These are phyloP conservation scores for Muntiacus muntjak DNA, from an alignment of 2,113 vertebrate genomes.

Conservation along the genomic window DNA sequence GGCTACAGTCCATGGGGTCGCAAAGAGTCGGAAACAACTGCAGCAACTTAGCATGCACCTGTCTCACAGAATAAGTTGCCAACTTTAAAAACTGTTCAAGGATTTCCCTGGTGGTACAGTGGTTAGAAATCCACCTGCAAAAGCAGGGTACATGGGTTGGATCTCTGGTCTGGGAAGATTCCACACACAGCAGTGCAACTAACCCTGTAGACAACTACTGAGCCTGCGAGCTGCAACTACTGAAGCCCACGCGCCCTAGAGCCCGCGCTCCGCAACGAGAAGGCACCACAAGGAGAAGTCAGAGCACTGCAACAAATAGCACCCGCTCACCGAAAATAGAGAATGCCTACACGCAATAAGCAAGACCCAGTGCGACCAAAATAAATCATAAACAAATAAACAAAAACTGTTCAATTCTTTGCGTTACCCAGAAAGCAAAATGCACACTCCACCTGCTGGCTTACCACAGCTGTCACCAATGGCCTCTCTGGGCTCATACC, in stretches of 20 bases:
- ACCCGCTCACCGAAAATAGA: not conserved
- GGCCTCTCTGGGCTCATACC: not conserved
- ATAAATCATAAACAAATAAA: not conserved
- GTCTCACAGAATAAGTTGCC: not conserved
- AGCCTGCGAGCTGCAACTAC: not conserved
- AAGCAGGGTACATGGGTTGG: not conserved
- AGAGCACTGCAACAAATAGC: too few relatives aligned
- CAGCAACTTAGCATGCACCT: not conserved
- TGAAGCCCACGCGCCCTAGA: not conserved
- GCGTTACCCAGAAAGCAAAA: not conserved
- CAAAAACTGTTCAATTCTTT: not conserved
- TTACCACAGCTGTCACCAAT: not conserved
- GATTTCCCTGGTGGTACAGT: not conserved
- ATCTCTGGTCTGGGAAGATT: not conserved
- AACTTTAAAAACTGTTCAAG: not conserved
- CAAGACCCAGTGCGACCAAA: not conserved
- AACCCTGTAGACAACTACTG: not conserved
- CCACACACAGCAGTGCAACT: not conserved
- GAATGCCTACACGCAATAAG: not conserved
- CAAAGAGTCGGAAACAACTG: not conserved
- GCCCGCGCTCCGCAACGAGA: rapidly evolving
- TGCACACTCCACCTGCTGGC: too few relatives aligned
- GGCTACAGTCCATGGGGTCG: not conserved
- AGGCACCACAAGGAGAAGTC: not conserved
- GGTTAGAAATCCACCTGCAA: not conserved